Base-by-base conservation (phyloP, 2,113 vertebrate species). In the Rhegmatorhina hoffmannsi region DNA sequence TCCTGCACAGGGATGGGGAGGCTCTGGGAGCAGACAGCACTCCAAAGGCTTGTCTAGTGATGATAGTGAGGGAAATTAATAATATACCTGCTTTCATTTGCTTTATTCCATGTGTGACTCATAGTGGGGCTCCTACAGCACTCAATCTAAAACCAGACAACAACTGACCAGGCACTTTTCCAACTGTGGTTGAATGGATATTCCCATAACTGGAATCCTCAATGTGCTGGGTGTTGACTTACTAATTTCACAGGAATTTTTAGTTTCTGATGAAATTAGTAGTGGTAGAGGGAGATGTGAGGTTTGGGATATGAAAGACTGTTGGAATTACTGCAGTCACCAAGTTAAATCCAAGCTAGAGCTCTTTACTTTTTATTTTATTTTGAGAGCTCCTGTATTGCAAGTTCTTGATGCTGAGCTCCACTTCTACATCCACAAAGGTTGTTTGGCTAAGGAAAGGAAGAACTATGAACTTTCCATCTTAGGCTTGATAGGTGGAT, bases 51-150 rank as follows among this genome's bases (percentile, higher is more conserved):
- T 75, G 24, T 6, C 44, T 44, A 26, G 44, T 55, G 19, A 36
- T 50, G 46, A 17, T 7, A 74, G 50, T 6, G 31, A 67, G 46
- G 76, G 21, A 59, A 76, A 68, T 44, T 43, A 79, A 75, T 50
- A 89, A 77, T 92, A 15, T 58, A 91, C 78, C 44, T 95, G 66
- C 52, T 75, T 76, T 44, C 28, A 23, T 12, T 31, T 72, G 43
- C 60, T 89, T 75, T 81, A 23, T 14, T 53, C 33, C 58, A 0
- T 28, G 9, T n/a, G 0, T 58, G 17, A 56, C 7, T 79, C 5
- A 7, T 38, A 68, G 50, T 34, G 33, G 8, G 19, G n/a, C 21
- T 92, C 74, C 72, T 68, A 28, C 12, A 52, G 56, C 20, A 75
- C 12, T 33, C 69, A 24, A 56, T 19, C 18, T 43, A 34, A 68